Base-by-base conservation (phyloP, 2,113 vertebrate species). In the Eidolon helvum region DNA sequence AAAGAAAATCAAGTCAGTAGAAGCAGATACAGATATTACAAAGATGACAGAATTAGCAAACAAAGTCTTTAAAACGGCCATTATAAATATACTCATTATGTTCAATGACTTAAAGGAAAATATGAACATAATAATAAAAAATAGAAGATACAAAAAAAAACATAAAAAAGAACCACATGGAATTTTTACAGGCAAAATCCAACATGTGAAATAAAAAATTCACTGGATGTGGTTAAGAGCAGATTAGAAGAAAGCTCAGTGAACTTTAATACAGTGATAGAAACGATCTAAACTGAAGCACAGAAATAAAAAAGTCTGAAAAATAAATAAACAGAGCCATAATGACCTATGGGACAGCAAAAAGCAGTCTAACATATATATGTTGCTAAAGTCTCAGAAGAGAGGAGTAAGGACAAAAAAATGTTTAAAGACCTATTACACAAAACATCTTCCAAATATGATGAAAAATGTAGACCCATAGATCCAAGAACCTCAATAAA, bases 141-240 rank as follows among this genome's bases (percentile, higher is more conserved):
- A 66, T 16, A 55, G 57, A 48, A 57, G 68, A 66, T 61, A 28
- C 4, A 10, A 35, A 84, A 74, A 63, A 35, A 7, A 15, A 18
- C 21, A 57, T 57, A 35, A 38, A 65, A 40, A 35, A 84, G 26
- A 90, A 90, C 15, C 9, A 53, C 11, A 61, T 12, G 4, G 11
- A 65, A 61, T 75, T 77, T 45, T 38, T 48, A 82, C 65, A 82
- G 33, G 19, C 88, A 86, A 93, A 69, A 63, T 28, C 21, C 22
- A 93, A 57, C 33, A 48, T 71, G 1, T 83, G 26, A 97, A 82
- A 87, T 57, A 19, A 87, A 91, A 93, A 91, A 61, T 68, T 91
- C 21, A 28, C 28, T 63, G 35, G 21, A 71, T 40, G 16, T 33
- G 40, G 68, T 91, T 63, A 84, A 75, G n/a, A 91, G 33, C 24